Evolutionary conservation across 2,888 invertebrate genomes (phyloP), one percentile per base, ranked within the genome.

Genomic region (Lepidonotus clava): DNA sequence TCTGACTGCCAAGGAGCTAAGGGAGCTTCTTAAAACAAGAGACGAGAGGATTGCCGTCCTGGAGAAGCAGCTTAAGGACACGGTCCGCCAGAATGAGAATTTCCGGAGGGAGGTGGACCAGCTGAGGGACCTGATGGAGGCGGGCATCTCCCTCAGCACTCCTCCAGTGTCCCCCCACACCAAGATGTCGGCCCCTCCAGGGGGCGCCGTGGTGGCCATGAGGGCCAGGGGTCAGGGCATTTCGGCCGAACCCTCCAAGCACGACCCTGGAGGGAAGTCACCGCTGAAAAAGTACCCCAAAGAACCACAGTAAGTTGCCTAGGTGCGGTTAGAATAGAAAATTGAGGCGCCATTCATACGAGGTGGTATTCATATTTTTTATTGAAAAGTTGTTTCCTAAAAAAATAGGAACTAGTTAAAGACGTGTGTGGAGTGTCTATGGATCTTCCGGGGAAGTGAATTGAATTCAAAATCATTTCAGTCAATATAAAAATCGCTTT

Each of bases 171-270:
- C 21, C 5, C 11, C 24, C 4, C n/a, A n/a, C n/a, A 28, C 21
- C 4, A 2, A 28, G 61, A 2, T 5, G 1, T 28, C 61, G 24
- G 28, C 61, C 11, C 28, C 61, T 14, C 61, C 61, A 11, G 61
- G 11, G 11, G 61, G 28, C 28, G 18, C 6, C 8, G 8, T 18
- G 8, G 18, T n/a, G 11, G 14, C 61, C 24, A 32, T 1, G 2
- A n/a, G 61, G 61, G 61, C 61, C 24, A 61, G 61, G 28, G 61
- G 61, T 4, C 61, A 61, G 61, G 61, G 61, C 1, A 61, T 61
- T 2, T 61, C 61, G 2, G 61, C 61, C 1, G 61, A 61, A 28
- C 61, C 61, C 28, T 61, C 61, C 24, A 0, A n/a, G 2, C 24
- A 4, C 24, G 1, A n/a, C 24, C 61, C 24, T 11, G 0, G 28